Evolutionary conservation across 2,797 vertebrate species (phyloP).

Genomic region (Hippopotamyrus pictus): DNA sequence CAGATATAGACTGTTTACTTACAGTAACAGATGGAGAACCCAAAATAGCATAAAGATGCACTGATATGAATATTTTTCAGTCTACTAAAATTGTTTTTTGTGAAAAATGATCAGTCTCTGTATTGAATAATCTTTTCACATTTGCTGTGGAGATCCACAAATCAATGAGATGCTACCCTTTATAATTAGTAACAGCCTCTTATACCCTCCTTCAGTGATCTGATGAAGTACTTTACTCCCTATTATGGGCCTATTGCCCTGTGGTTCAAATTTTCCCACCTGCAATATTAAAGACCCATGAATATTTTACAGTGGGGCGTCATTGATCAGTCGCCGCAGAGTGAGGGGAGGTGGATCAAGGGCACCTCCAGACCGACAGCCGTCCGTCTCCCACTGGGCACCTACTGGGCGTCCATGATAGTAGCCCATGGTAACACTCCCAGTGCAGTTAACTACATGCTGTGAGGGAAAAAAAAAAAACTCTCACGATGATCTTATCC

Average conservation of each 20-base stretch:
- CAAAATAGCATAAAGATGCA: constrained; percentile 4
- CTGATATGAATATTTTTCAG: not conserved
- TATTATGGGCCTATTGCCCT: constrained; percentile 20
- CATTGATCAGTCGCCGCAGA: constrained; percentile 21
- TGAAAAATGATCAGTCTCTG: not conserved
- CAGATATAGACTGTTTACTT: not conserved
- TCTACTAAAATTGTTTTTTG: not conserved
- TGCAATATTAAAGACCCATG: constrained; percentile 19
- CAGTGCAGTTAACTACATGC: not conserved
- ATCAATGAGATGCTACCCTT: constrained; percentile 30
- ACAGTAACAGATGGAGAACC: not conserved
- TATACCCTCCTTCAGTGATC: constrained; percentile 21
- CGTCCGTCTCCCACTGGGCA: not conserved
- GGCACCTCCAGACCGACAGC: not conserved
- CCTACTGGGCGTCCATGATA: not conserved
- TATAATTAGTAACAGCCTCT: constrained; percentile 33
- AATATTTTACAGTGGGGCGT: constrained; percentile 25
- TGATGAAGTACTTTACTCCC: constrained; percentile 23
- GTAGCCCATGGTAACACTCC: not conserved
- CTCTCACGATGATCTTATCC: not conserved
- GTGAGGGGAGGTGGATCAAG: not conserved
- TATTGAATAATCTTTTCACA: constrained; percentile 19
- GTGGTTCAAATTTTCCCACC: constrained; percentile 26
- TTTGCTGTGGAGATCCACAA: constrained; percentile 17
- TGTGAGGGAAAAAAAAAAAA: not conserved